Percentiles rank a stretch among this genome's conserved stretches.
These are phyloP conservation scores for Pogonomyrmex barbatus DNA, from an alignment of 1,140 invertebrate species.

Conservation along the genomic window DNA sequence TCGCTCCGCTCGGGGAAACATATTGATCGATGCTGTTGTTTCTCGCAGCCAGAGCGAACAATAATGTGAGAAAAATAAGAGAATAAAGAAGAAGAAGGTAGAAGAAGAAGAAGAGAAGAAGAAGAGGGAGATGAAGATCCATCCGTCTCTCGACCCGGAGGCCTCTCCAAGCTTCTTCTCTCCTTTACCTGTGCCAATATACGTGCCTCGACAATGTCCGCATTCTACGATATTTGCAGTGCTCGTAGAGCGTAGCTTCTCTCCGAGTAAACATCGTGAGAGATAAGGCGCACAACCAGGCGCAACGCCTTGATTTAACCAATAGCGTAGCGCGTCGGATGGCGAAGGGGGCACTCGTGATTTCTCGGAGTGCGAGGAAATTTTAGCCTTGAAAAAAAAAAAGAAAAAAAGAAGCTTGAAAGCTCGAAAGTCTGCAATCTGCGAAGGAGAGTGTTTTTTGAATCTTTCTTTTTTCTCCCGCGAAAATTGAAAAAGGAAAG, in stretches of 20 bases:
- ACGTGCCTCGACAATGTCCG: slow-evolving; percentile 55
- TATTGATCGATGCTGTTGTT: slow-evolving; percentile 56
- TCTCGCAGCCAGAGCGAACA: slow-evolving; percentile 48
- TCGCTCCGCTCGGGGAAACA: slow-evolving; percentile 48
- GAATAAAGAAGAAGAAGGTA: slow-evolving; percentile 13
- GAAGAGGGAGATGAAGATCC: slow-evolving; percentile 41
- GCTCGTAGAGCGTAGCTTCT: slow-evolving; percentile 72
- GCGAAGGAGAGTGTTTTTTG: not conserved
- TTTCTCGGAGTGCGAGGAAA: slow-evolving; percentile 5
- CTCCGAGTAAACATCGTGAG: slow-evolving; percentile 74
- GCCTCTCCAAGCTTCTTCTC: slow-evolving; percentile 35
- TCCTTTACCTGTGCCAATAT: slow-evolving; percentile 50
- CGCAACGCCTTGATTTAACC: slow-evolving; percentile 57
- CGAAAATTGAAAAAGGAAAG: not conserved
- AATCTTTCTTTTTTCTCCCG: not conserved
- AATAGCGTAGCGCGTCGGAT: slow-evolving; percentile 13
- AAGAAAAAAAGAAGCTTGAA: not conserved
- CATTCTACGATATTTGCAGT: slow-evolving; percentile 66
- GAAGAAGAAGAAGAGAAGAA: slow-evolving; percentile 44
- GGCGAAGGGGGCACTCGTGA: slow-evolving; percentile 1
- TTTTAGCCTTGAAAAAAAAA: not conserved
- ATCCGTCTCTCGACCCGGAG: slow-evolving; percentile 58
- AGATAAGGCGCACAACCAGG: slow-evolving; percentile 64
- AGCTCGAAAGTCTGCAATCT: not conserved
- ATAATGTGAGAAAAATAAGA: slow-evolving; percentile 63